phyloP scores from a whole-genome alignment of 1,140 invertebrate species.

The Zaprionus tsacasi region DNA sequence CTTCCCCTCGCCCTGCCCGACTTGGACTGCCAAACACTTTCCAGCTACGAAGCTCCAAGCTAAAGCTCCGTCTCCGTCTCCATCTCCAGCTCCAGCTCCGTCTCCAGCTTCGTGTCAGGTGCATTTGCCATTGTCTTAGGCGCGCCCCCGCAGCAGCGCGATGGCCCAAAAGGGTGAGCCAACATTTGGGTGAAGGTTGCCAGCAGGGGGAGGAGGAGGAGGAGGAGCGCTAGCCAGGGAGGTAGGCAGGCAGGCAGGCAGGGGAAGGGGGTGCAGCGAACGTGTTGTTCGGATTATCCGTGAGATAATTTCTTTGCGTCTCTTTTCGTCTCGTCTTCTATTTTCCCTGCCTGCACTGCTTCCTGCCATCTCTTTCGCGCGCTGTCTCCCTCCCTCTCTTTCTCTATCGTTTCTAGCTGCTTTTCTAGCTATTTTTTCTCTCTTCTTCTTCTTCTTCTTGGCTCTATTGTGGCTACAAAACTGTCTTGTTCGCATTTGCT shows the following conservation, averaged over 20 bases:
- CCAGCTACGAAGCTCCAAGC: slow-evolving; percentile 17
- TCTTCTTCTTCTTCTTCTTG: background rate
- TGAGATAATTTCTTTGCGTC: slow-evolving; percentile 77
- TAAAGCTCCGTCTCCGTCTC: slow-evolving; percentile 3
- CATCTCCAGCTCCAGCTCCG: background rate
- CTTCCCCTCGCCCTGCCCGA: slow-evolving; percentile 11
- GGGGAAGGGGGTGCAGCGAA: no score
- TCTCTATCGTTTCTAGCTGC: background rate
- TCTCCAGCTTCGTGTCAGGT: slow-evolving; percentile 42
- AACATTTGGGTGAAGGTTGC: slow-evolving; percentile 51
- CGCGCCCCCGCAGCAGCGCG: slow-evolving; percentile 69
- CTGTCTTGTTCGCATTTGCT: slow-evolving; percentile 81
- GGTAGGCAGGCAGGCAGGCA: no score
- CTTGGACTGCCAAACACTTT: slow-evolving; percentile 46
- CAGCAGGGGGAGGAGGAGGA: background rate
- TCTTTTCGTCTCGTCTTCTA: slow-evolving; percentile 12
- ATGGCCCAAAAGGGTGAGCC: slow-evolving; percentile 72
- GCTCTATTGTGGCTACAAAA: slow-evolving; percentile 57
- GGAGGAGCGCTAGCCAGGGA: no score
- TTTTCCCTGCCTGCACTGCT: background rate
- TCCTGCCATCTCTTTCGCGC: slow-evolving; percentile 1
- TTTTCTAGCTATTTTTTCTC: slow-evolving; percentile 3
- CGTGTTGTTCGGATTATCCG: slow-evolving; percentile 81
- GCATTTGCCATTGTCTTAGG: slow-evolving; percentile 59
- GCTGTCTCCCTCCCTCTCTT: background rate